Evolutionary conservation across 2,888 invertebrate species (phyloP), one percentile per base, ranked within the genome.

Genomic region (Yponomeuta sedellus): DNA sequence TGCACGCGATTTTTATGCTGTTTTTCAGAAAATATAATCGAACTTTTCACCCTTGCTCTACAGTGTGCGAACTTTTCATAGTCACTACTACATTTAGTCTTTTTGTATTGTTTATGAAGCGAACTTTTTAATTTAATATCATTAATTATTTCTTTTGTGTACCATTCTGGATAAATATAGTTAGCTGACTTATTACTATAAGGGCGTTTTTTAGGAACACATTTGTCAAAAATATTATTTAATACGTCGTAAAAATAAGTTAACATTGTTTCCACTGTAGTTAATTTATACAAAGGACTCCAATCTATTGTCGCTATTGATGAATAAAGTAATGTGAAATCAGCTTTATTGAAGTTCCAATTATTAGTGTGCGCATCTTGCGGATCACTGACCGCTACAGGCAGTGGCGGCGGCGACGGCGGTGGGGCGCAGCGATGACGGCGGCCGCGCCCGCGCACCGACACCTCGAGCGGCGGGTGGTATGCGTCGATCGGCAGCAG

Each of bases 111-210:
- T 56, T 68, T 69, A 67, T 71, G 72, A 8, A 67, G 64, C n/a
- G n/a, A 44, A 5, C 64, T 58, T 61, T 70, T 71, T 22, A 52
- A 62, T 63, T 64, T 66, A 28, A 70, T 70, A n/a, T 68, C 66
- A 19, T 61, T 34, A 62, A 71, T 69, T n/a, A 72, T 66, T 52
- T 70, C 68, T 1, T 39, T 12, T 10, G 69, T 71, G 44, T 71
- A 72, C 71, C 71, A 72, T 20, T 67, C 68, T 4, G 72, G 71
- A 56, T 71, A 72, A 28, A 8, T 19, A 28, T 69, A 66, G 66
- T 62, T 67, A 34, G 34, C 1, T n/a, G 20, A 19, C 25, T 64
- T 61, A 10, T 10, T 11, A 19, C 10, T n/a, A 16, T 66, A 66
- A 11, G 10, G 67, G 64, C 57, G 65, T 65, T 69, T 71, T 58